A percentile compares a stretch with the other conserved stretches of the same genome.
phyloP scores from a whole-genome alignment of 2,113 vertebrate species.

The Excalfactoria chinensis region DNA sequence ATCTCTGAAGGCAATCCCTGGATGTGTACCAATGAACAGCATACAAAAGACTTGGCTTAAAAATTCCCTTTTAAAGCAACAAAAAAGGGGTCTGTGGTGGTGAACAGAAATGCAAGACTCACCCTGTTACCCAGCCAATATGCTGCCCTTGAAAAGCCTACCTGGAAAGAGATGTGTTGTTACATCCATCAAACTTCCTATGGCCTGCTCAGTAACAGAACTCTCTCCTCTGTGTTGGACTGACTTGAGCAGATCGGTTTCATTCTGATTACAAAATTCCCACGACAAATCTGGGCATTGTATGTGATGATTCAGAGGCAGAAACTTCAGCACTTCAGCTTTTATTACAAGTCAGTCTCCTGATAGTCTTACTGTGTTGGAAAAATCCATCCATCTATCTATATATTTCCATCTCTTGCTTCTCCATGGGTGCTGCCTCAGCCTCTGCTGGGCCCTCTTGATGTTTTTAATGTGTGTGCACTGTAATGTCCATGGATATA shows the following conservation, averaged over 20 bases:
- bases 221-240: not conserved
- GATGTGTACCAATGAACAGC: not conserved
- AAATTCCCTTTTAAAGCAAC: not conserved
- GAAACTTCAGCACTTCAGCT: not conserved
- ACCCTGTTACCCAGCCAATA: not conserved
- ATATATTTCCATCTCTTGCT: not conserved
- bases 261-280: not conserved
- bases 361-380: not conserved
- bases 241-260: not conserved
- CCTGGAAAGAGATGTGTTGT: not conserved
- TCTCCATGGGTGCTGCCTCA: not conserved
- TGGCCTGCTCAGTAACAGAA: not conserved
- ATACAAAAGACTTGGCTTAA: not conserved
- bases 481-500: accelerated
- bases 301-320: not conserved
- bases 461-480: accelerated
- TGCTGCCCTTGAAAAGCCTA: not conserved
- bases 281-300: not conserved
- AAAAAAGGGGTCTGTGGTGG: not conserved
- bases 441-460: not conserved
- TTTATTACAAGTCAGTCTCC: not conserved
- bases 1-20: not conserved
- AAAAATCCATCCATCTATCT: not conserved
- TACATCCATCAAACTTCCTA: not conserved
- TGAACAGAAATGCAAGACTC: not conserved